Evolutionary conservation across 2,797 vertebrate genomes (phyloP).

Genomic region (Propithecus deckenii): DNA sequence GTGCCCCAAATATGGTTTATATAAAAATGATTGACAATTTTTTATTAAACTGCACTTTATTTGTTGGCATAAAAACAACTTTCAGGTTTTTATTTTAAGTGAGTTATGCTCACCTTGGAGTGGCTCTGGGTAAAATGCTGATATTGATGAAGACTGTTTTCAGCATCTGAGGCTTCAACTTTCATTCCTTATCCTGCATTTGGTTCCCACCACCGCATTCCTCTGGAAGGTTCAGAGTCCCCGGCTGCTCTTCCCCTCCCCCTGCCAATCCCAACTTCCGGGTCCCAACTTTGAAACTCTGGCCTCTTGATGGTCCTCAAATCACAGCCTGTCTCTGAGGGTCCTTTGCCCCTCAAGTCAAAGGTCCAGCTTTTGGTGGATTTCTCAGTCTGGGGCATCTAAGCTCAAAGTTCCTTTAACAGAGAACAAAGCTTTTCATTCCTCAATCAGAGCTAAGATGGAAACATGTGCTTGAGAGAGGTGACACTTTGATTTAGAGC

Average conservation of each 20-base stretch:
- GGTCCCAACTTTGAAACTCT: not conserved
- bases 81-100: slow-evolving; percentile 32
- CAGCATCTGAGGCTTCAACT: not conserved
- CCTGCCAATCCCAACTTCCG: not conserved
- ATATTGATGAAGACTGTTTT: not conserved
- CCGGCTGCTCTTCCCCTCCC: too few relatives aligned
- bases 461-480: not conserved
- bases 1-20: not conserved
- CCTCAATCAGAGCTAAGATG: not conserved
- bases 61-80: slow-evolving; percentile 9
- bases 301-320: not conserved
- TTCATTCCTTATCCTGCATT: not conserved
- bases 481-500: not conserved
- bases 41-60: slow-evolving; percentile 45
- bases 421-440: slow-evolving; percentile 21
- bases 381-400: not conserved
- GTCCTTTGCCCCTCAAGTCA: not conserved
- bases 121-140: not conserved
- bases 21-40: slow-evolving; percentile 41
- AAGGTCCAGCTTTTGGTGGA: not conserved
- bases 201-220: not conserved
- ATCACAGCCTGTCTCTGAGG: not conserved
- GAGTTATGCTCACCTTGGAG: not conserved
- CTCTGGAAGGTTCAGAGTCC: not conserved
- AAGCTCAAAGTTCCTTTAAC: not conserved